Conservation (phyloP, 1,140 invertebrate genomes). For the Ceratina japonica region DNA sequence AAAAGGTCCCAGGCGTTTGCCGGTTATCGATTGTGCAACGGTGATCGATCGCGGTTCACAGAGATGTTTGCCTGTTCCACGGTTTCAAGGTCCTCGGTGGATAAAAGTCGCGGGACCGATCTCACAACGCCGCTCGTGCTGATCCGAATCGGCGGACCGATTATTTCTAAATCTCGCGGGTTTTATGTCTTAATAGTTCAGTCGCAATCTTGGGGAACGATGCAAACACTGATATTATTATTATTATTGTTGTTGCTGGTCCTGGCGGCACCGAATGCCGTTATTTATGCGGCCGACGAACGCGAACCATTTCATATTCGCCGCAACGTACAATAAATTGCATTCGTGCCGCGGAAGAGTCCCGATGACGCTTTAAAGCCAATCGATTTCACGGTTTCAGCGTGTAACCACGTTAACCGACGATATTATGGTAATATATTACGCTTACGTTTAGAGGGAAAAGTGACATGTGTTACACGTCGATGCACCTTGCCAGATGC, state of each 20-base stretch:
- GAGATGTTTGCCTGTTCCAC: slow-evolving; percentile 22
- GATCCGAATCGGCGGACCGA: neutral
- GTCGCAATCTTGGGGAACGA: neutral
- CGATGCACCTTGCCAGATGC: neutral
- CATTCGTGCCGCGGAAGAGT: too few relatives aligned
- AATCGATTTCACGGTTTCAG: slow-evolving; percentile 22
- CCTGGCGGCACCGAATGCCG: neutral
- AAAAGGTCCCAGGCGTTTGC: slow-evolving; percentile 40
- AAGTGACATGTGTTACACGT: slow-evolving; percentile 25
- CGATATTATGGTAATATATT: slow-evolving; percentile 1
- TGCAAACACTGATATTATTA: neutral
- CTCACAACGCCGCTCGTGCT: neutral
- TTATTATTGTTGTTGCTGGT: neutral
- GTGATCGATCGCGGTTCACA: slow-evolving; percentile 24
- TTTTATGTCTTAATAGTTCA: slow-evolving; percentile 22
- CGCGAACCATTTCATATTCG: too few relatives aligned
- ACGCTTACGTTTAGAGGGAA: slow-evolving; percentile 1
- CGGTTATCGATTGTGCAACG: slow-evolving; percentile 39
- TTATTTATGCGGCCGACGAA: too few relatives aligned
- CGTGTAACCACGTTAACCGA: slow-evolving; percentile 35
- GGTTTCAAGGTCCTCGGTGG: slow-evolving; percentile 12
- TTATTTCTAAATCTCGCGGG: slow-evolving; percentile 13
- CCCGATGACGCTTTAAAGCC: slow-evolving; percentile 5
- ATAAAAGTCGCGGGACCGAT: slow-evolving; percentile 4
- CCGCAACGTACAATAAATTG: too few relatives aligned